Conservation (phyloP, 2,888 invertebrate species). For the Drosophila gaucha region DNA sequence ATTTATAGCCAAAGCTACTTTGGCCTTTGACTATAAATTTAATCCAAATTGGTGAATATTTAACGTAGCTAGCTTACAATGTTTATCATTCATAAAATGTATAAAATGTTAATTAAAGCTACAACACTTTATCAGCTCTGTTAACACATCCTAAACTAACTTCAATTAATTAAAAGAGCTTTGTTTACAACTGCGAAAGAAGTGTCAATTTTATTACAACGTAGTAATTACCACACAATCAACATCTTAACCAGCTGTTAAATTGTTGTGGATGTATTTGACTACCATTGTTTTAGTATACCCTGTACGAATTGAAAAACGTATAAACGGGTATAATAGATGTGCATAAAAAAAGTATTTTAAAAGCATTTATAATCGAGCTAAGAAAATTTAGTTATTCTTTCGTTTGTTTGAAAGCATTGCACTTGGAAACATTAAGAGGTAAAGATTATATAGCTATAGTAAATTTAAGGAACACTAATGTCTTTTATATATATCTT, state of each 20-base stretch:
- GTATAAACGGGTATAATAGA: not conserved
- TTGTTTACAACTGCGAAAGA: conserved; percentile 17
- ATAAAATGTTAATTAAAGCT: not conserved
- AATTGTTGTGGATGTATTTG: conserved; percentile 12
- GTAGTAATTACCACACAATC: conserved; percentile 51
- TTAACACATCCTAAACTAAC: not conserved
- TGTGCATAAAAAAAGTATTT: too few relatives aligned
- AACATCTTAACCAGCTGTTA: conserved; percentile 51
- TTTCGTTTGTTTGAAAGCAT: too few relatives aligned
- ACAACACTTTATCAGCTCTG: not conserved
- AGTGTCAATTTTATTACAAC: conserved; percentile 44
- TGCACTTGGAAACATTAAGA: too few relatives aligned
- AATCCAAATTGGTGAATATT: too few relatives aligned
- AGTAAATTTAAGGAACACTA: too few relatives aligned
- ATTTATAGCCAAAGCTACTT: not conserved
- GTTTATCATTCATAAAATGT: too few relatives aligned
- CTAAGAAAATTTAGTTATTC: too few relatives aligned
- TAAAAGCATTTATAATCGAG: too few relatives aligned
- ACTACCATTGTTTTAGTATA: not conserved
- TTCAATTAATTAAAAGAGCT: conserved; percentile 15
- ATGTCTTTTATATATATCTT: too few relatives aligned
- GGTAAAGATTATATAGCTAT: too few relatives aligned
- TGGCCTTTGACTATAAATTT: too few relatives aligned
- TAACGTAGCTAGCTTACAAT: too few relatives aligned
- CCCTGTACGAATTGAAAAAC: not conserved